Evolutionary conservation across 2,888 invertebrate species (phyloP).

Genomic region (Eubasilissa splendida): DNA sequence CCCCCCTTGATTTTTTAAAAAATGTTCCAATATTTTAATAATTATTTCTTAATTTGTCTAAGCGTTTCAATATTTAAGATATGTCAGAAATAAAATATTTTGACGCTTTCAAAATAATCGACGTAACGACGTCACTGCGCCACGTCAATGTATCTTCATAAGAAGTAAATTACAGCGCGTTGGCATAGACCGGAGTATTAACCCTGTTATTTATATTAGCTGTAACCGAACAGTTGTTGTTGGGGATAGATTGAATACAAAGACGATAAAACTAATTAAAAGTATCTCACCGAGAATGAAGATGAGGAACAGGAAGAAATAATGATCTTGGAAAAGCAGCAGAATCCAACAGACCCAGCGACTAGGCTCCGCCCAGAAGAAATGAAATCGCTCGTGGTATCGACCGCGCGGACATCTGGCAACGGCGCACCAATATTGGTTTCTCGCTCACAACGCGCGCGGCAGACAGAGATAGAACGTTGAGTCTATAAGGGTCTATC

Average conservation of each 20-base stretch:
- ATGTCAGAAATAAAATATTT: too few relatives aligned
- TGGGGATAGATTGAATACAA: too few relatives aligned
- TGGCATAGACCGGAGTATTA: too few relatives aligned
- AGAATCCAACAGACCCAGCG: conserved; percentile 9
- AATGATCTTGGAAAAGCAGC: background rate
- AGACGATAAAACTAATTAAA: background rate
- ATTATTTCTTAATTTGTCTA: too few relatives aligned
- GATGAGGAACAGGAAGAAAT: conserved; percentile 7
- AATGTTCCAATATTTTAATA: too few relatives aligned
- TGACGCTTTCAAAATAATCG: too few relatives aligned
- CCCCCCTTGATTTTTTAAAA: background rate
- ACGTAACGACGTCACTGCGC: too few relatives aligned
- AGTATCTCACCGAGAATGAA: conserved; percentile 22
- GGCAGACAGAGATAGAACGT: conserved; percentile 20
- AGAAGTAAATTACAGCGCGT: too few relatives aligned
- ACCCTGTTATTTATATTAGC: too few relatives aligned
- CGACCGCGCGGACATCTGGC: conserved; percentile 37
- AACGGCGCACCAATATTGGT: conserved; percentile 7
- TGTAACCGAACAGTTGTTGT: too few relatives aligned
- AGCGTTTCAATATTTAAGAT: too few relatives aligned
- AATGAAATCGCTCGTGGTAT: conserved; percentile 28
- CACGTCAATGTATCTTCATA: too few relatives aligned
- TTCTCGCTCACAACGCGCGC: conserved; percentile 21
- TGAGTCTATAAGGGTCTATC: background rate
- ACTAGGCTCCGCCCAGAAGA: conserved; percentile 18